Evolutionary conservation across 35 echinoderm and acorn worm species (phyloP).

Genomic region (Hemicentrotus pulcherrimus): DNA sequence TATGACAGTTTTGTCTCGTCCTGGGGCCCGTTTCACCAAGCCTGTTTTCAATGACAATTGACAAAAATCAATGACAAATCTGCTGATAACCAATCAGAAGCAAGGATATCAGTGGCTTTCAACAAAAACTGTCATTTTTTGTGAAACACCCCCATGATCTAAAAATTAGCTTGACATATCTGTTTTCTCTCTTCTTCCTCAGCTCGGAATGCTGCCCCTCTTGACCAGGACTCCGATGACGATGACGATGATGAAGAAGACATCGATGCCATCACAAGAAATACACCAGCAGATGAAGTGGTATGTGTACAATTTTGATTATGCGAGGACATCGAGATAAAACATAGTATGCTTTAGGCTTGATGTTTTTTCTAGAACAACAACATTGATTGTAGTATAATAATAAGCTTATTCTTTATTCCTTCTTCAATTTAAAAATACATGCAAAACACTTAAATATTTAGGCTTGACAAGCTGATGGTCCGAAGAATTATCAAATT

Average conservation of each 20-base stretch:
- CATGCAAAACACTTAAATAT: background rate
- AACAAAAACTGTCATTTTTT: too few species aligned
- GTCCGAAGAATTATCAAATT: background rate
- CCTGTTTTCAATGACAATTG: too few species aligned
- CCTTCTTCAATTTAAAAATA: background rate
- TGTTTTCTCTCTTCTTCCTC: background rate
- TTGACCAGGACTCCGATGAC: slow-evolving; percentile 34
- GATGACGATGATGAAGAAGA: slow-evolving; percentile 51
- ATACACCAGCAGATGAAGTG: slow-evolving; percentile 46
- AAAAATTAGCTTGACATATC: too few species aligned
- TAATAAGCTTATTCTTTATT: background rate
- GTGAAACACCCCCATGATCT: too few species aligned
- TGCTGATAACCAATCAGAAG: too few species aligned
- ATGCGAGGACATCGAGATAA: background rate
- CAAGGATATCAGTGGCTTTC: too few species aligned
- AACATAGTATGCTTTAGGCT: too few species aligned
- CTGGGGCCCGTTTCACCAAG: too few species aligned
- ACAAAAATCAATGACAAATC: too few species aligned
- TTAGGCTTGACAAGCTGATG: background rate
- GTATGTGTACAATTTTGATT: background rate
- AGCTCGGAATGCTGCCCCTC: slow-evolving; percentile 39
- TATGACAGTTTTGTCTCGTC: too few species aligned
- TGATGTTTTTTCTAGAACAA: background rate
- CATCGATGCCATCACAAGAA: background rate
- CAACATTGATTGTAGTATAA: background rate